Evolutionary conservation across 2,113 vertebrate genomes (phyloP).

Genomic region (Nothobranchius furzeri): DNA sequence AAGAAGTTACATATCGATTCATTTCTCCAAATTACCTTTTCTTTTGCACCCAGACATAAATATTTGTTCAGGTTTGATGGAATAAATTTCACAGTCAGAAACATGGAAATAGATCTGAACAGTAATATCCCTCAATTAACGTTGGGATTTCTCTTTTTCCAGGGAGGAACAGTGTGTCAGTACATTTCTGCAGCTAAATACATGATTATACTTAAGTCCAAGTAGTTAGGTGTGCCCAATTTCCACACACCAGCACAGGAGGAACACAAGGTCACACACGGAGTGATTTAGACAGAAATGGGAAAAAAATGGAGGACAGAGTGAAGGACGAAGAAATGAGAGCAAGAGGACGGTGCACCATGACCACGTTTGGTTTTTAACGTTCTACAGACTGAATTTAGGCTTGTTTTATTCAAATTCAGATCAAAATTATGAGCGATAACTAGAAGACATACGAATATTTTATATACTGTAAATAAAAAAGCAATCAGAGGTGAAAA

Average conservation of each 20-base stretch:
- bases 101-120: slow-evolving; percentile 76
- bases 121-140: slow-evolving; percentile 79
- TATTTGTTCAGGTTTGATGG: slow-evolving; percentile 72
- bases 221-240: slow-evolving; percentile 80
- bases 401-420: not conserved
- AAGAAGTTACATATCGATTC: slow-evolving; percentile 29
- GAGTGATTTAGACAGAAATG: slow-evolving; percentile 47
- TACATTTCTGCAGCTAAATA: slow-evolving; percentile 77
- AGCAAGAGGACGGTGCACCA: slow-evolving; percentile 35
- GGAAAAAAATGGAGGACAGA: slow-evolving; percentile 56
- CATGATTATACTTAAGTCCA: slow-evolving; percentile 82
- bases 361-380: slow-evolving; percentile 20
- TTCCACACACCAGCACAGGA: slow-evolving; percentile 77
- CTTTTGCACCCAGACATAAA: slow-evolving; percentile 65
- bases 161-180: slow-evolving; percentile 73
- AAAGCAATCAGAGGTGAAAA: no score
- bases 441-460: no score
- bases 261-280: slow-evolving; percentile 72
- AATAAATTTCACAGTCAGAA: slow-evolving; percentile 73
- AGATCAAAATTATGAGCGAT: no score
- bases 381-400: not conserved
- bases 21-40: slow-evolving; percentile 28
- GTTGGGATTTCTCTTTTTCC: slow-evolving; percentile 74
- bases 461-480: no score
- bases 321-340: slow-evolving; percentile 48